A percentile compares a stretch with the other conserved stretches of the same genome.
phyloP scores from a whole-genome alignment of 2,888 invertebrate species.

The Diplolepis rosae region DNA sequence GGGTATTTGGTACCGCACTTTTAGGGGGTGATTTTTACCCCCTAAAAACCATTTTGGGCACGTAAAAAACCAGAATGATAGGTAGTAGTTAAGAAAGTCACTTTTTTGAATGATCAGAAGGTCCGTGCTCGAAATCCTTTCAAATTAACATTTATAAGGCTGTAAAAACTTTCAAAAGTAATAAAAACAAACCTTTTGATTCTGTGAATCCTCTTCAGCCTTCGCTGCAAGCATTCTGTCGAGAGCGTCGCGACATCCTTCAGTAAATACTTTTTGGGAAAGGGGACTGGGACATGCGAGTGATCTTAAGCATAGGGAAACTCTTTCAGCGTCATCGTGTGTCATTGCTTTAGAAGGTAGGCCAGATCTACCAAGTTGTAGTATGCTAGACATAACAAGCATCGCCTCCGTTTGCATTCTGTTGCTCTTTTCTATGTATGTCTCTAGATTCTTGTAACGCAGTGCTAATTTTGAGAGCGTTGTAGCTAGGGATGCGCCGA shows the following conservation, averaged over 20 bases:
- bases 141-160: too few relatives aligned
- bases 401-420: slow-evolving; percentile 86
- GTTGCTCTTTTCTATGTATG: slow-evolving; percentile 72
- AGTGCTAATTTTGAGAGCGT: slow-evolving; percentile 93
- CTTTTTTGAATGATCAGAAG: too few relatives aligned
- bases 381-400: slow-evolving; percentile 89
- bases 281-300: slow-evolving; percentile 81
- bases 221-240: slow-evolving; percentile 89
- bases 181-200: slow-evolving; percentile 72
- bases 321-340: slow-evolving; percentile 95
- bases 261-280: slow-evolving; percentile 83
- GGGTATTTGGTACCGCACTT: too few relatives aligned
- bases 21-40: too few relatives aligned
- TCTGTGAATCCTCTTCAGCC: slow-evolving; percentile 81
- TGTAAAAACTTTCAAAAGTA: slow-evolving; percentile 57
- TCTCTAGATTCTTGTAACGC: slow-evolving; percentile 66
- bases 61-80: too few relatives aligned
- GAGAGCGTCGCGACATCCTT: slow-evolving; percentile 85
- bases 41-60: too few relatives aligned
- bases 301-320: slow-evolving; percentile 86
- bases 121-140: too few relatives aligned
- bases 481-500: slow-evolving; percentile 93
- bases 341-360: slow-evolving; percentile 87
- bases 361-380: slow-evolving; percentile 83
- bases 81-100: too few relatives aligned